Evolutionary conservation across 2,113 vertebrate genomes (phyloP).

Genomic region (Clinocottus analis): DNA sequence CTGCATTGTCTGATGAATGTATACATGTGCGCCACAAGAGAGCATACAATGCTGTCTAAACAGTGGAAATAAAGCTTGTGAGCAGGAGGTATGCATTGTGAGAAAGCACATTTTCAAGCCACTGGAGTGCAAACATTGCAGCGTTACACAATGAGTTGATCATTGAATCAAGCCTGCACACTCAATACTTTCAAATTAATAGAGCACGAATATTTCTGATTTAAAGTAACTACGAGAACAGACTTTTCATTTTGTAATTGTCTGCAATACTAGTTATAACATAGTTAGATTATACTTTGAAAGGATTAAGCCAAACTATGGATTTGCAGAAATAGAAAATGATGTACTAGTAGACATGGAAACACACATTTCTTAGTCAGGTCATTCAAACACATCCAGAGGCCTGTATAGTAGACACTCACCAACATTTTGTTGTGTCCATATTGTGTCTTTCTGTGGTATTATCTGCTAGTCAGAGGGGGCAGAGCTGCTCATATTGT

Average conservation of each 20-base stretch:
- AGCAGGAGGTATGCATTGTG: background rate
- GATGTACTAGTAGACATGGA: background rate
- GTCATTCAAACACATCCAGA: background rate
- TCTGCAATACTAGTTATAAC: background rate
- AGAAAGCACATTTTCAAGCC: slow-evolving; percentile 8
- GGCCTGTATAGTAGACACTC: background rate
- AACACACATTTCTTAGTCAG: background rate
- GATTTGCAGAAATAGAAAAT: background rate
- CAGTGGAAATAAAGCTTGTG: background rate
- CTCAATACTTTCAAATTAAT: background rate
- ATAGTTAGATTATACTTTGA: background rate
- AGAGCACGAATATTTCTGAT: background rate
- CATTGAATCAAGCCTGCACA: background rate
- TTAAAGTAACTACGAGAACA: background rate
- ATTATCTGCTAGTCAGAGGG: slow-evolving; percentile 24
- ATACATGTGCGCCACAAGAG: slow-evolving; percentile 2
- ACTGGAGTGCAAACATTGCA: background rate
- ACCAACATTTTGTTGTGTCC: slow-evolving; percentile 5
- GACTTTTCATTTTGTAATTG: background rate
- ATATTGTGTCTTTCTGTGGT: background rate
- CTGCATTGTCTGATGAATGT: slow-evolving; percentile 34
- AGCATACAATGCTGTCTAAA: background rate
- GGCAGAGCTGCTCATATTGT: slow-evolving; percentile 21
- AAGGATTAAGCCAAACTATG: background rate
- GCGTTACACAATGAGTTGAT: background rate